Evolutionary conservation across 2,797 vertebrate species (phyloP).

Genomic region (Graptemys geographica): DNA sequence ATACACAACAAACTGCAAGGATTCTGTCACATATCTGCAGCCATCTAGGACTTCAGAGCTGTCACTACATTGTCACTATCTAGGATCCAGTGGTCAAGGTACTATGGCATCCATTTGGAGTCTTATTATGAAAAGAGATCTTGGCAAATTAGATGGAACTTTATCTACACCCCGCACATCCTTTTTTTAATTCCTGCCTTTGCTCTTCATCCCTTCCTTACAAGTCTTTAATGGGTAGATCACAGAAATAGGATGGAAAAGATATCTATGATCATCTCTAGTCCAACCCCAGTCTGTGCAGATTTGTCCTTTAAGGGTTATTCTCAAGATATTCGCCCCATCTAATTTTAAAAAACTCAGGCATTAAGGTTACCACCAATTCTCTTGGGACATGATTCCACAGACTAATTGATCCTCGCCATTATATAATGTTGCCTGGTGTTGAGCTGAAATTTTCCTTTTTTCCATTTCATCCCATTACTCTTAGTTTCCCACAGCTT

Average conservation of each 20-base stretch:
- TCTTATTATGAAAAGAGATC: not conserved
- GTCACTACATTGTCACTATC: not conserved
- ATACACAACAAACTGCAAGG: rapidly evolving
- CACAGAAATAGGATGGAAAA: constrained; percentile 16
- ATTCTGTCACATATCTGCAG: not conserved
- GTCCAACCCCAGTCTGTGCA: not conserved
- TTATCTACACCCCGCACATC: not conserved
- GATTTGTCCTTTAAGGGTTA: constrained; percentile 28
- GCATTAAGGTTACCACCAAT: not conserved
- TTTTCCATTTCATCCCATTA: not conserved
- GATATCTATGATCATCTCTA: constrained; percentile 18
- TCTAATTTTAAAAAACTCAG: not conserved
- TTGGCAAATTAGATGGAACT: not conserved
- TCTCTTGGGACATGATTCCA: not conserved
- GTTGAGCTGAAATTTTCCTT: not conserved
- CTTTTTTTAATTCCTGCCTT: not conserved
- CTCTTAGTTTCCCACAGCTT: not conserved
- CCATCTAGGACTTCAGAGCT: not conserved
- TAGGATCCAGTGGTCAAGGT: not conserved
- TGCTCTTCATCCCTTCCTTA: constrained; percentile 9
- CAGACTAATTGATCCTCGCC: not conserved
- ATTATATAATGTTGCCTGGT: not conserved
- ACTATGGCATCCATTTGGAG: not conserved
- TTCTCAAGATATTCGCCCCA: constrained; percentile 8
- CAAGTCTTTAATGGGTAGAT: not conserved